Percentiles rank a stretch among this genome's conserved stretches.
Evolutionary conservation across 30 jellyfish, hydroid and myxozoan genomes (phyloP).

Genomic region (Aurelia aurita): DNA sequence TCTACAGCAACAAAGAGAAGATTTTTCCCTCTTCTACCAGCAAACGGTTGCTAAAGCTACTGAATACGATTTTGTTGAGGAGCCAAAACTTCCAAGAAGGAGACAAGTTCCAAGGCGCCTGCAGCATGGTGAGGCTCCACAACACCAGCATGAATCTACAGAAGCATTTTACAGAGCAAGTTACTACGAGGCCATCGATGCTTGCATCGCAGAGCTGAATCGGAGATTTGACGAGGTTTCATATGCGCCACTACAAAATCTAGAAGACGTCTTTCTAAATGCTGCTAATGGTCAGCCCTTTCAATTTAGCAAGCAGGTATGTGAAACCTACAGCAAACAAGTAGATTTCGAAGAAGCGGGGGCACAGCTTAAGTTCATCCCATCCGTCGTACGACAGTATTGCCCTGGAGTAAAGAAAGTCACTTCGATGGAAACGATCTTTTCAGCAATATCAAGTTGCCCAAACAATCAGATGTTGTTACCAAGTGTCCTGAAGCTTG

Average conservation of each 20-base stretch:
- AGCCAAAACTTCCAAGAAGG: conserved; percentile 28
- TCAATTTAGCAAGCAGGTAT: conserved; percentile 2
- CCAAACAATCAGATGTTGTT: neutral
- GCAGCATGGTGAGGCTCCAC: conserved; percentile 13
- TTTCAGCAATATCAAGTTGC: neutral
- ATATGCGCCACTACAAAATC: conserved; percentile 37
- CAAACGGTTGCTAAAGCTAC: conserved; percentile 10
- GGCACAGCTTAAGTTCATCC: conserved; percentile 36
- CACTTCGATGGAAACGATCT: conserved; percentile 35
- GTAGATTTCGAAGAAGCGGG: conserved; percentile 9
- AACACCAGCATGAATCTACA: conserved; percentile 17
- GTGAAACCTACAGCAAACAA: conserved; percentile 9
- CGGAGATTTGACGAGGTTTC: conserved; percentile 36
- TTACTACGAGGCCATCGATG: conserved; percentile 29
- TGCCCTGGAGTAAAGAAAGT: conserved; percentile 38
- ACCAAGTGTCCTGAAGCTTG: conserved; percentile 30
- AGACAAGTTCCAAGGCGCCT: conserved; percentile 40
- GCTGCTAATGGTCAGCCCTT: conserved; percentile 41
- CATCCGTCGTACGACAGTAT: neutral
- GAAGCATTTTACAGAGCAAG: conserved; percentile 18
- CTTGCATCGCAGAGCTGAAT: conserved; percentile 29
- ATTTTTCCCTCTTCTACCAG: conserved; percentile 15
- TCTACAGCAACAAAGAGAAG: conserved; percentile 42
- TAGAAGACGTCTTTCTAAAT: conserved; percentile 32
- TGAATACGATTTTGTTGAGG: conserved; percentile 9